Base-by-base conservation (phyloP, 2,888 invertebrate genomes). In the Flabesymbios commensalis region DNA sequence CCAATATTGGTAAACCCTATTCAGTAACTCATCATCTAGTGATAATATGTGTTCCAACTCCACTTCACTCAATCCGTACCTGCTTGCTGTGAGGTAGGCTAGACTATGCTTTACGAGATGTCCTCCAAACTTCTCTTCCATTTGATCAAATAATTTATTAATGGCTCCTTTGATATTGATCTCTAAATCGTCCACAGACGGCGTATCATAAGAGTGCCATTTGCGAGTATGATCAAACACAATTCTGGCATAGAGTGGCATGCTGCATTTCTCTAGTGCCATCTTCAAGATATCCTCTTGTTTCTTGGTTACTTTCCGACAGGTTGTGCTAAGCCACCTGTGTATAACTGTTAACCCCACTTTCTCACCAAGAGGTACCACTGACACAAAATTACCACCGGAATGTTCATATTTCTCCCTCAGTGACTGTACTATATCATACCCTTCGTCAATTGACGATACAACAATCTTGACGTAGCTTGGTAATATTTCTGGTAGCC, bases 131-230 rank as follows among this genome's bases (percentile, higher is more conserved):
- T 66, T 55, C 36, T 39, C 47, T 49, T 74, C 74, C 7, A 73
- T 51, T 4, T 64, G 45, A 14, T 72, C 67, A 33, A 73, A 69
- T 57, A 73, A 59, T 39, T 65, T 68, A 29, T 69, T 57, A 43
- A 78, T 72, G 45, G 70, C 68, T 1, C 71, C 75, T n/a, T 74
- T 63, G 3, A 75, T 61, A 4, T 72, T 70, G 3, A 63, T 53
- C 52, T 65, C 68, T 4, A 76, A 54, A 5, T 42, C 53, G 3
- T 52, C 43, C n/a, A 51, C 31, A 7, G 54, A 24, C 7, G 28
- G 32, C 3, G 54, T 43, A 10, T 42, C 36, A 51, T 71, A 73
- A 14, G 71, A 71, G 28, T 60, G 61, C 73, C 73, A 73, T 4
- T 53, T n/a, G 3, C 54, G n/a, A n/a, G 72, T 64, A 53, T 72